Base-by-base conservation (phyloP, 2,113 vertebrate genomes). In the Nanorana parkeri region DNA sequence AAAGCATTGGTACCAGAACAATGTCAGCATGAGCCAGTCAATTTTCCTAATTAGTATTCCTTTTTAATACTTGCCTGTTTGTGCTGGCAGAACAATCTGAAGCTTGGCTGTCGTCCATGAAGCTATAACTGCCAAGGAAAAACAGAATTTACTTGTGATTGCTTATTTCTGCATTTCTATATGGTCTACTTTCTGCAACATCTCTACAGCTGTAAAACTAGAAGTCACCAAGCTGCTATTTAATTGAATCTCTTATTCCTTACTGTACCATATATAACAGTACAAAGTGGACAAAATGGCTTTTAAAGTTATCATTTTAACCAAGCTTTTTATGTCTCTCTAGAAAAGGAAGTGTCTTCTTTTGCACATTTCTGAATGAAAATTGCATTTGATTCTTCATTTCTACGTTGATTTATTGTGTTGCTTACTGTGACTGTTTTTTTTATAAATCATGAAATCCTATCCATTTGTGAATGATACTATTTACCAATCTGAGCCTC, bases 1-100 rank as follows among this genome's bases (percentile, higher is more conserved):
- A 52, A n/a, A 86, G 15, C 26, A 73, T 29, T 54, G 60, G 67
- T 85, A 87, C 84, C 86, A 60, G 74, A 78, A 56, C 71, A 87
- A 75, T 51, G 19, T 86, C 79, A 88, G 41, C 77, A 86, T 84
- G 51, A 73, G 79, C 68, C 81, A 86, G 78, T 87, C 87, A 86
- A 81, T 86, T 88, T 89, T 85, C 83, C 75, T 87, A 87, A 87
- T 90, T 87, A 90, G 71, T 17, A 77, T 86, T 66, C 66, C n/a
- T 78, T 87, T 87, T 66, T 71, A 89, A 87, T 68, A 74, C 68
- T 84, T 80, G 26, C 77, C 84, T 85, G 66, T 77, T 63, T 65
- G 88, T 26, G 73, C 78, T 83, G 65, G n/a, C 73, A 75, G 61
- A 41, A 66, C 77, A 68, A 85, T 78, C 41, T 81, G 66, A 75